Base-by-base conservation (phyloP, 2,888 invertebrate species). In the Drosophila hawaiiensis region DNA sequence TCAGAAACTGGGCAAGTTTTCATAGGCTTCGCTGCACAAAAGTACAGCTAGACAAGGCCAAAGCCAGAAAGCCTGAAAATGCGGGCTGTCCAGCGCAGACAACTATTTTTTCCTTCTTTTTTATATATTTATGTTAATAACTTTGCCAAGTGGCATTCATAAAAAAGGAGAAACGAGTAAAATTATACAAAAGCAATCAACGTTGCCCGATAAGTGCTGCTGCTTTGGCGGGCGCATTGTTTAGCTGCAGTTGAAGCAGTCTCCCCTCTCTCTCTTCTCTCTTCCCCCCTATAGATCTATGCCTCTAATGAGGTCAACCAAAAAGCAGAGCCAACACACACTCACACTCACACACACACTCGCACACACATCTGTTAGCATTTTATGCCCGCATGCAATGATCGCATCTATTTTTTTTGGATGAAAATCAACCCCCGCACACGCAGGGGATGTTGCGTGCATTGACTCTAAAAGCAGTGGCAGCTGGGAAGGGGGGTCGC, bases 331-430 rank as follows among this genome's bases (percentile, higher is more conserved):
- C 75, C 50, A 55, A 39, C 37, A n/a, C 55, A 54, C 58, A 59
- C 55, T 59, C 83, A 85, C 37, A 31, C 52, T 14, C 16, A 37
- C 37, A 31, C 52, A 5, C 16, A 37, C 37, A 37, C 35, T 12
- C n/a, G 22, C 43, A 22, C 55, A 65, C 83, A 89, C 88, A 90
- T 82, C 90, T 88, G 88, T 89, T 85, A 73, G 64, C 76, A 80
- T 85, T 87, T 61, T 73, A 73, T 73, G 66, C 82, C 83, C 89
- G 87, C 90, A 87, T 88, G 82, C 84, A 76, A 73, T 68, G 85
- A 80, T 78, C 78, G 62, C 63, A 66, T 83, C 25, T 47, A 25
- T 47, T 47, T 25, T 47, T 14, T 22, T 16, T 47, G 4, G 22
- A 47, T 25, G 25, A 50, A 50, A 56, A 81, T 73, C 90, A 88